Percentiles rank a stretch among this genome's conserved stretches.
Evolutionary conservation across 2,113 vertebrate genomes (phyloP).

Genomic region (Podilymbus podiceps): DNA sequence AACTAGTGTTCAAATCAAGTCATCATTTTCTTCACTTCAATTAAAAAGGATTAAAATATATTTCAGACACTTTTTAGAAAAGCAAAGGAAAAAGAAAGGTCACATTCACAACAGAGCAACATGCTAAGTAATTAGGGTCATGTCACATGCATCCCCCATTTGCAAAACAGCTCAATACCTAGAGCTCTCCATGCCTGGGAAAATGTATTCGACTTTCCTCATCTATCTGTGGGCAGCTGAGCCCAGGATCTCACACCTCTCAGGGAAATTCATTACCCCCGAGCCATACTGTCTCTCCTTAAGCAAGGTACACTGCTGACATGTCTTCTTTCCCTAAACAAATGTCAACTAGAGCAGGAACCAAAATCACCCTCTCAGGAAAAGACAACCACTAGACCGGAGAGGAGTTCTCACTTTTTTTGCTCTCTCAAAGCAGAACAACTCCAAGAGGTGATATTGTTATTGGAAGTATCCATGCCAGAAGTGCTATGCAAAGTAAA

Average conservation of each 20-base stretch:
- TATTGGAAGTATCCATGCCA: not conserved
- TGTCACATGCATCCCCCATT: not conserved
- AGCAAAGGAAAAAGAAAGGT: not conserved
- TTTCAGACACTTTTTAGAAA: not conserved
- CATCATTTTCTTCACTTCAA: not conserved
- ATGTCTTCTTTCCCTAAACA: not conserved
- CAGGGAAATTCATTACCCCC: not conserved
- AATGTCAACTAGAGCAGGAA: not conserved
- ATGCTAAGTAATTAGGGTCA: not conserved
- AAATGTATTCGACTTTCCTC: not conserved
- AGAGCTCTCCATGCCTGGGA: not conserved
- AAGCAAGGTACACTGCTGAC: not conserved
- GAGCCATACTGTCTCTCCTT: not conserved
- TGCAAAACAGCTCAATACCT: not conserved
- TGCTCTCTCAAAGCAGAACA: not conserved
- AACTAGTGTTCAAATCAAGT: not conserved
- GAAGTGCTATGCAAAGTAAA: not conserved
- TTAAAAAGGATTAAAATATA: not conserved
- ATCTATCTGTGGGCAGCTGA: not conserved
- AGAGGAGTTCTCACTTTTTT: not conserved
- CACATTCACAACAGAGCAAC: not conserved
- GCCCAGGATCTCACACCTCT: not conserved
- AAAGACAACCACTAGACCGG: not conserved
- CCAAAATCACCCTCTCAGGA: not conserved
- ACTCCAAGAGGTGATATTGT: not conserved